Base-by-base conservation (phyloP, 2,797 vertebrate species). In the Manis javanica region DNA sequence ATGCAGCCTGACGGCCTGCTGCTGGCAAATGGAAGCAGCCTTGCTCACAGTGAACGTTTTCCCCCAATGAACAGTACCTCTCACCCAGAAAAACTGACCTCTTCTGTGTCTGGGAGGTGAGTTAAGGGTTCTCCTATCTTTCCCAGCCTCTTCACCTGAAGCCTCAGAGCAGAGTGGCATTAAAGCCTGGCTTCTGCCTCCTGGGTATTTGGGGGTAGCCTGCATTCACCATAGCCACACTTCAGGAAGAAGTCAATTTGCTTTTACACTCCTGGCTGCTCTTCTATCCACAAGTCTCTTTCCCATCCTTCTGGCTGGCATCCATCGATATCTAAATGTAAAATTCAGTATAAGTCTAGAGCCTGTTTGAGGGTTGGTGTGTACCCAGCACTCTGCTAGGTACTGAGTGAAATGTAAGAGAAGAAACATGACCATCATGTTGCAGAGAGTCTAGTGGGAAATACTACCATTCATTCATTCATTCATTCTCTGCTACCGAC, bases 31-130 rank as follows among this genome's bases (percentile, higher is more conserved):
- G 97, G 95, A 97, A 95, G 79, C 10, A 2, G 53, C 91, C 85
- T 83, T 95, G 87, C 96, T 96, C 34, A 57, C 69, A 96, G 92
- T 89, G 94, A 96, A 95, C 91, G 86, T 82, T 79, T 93, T 91
- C 97, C 96, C 94, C 95, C 93, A 75, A 90, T 68, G 83, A 82
- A 77, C n/a, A 97, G 84, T 49, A 85, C 82, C 84, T 64, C 83
- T 85, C 72, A 95, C 57, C 55, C 53, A 4, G 72, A 95, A 81
- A 95, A 87, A 72, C 2, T 46, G 46, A 34, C 37, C 95, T 96
- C 87, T 86, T 77, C 82, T 63, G 92, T 91, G 95, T 97, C 68
- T 9, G 85, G 93, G 94, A 97, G 74, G 63, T 82, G 57, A 71
- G 39, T 9, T 2, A 42, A 64, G 4, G 42, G 23, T 51, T 10